Percentiles rank a stretch among this genome's conserved stretches.
Conservation (phyloP, 1,140 invertebrate genomes). For the Venustaconcha ellipsiformis region DNA sequence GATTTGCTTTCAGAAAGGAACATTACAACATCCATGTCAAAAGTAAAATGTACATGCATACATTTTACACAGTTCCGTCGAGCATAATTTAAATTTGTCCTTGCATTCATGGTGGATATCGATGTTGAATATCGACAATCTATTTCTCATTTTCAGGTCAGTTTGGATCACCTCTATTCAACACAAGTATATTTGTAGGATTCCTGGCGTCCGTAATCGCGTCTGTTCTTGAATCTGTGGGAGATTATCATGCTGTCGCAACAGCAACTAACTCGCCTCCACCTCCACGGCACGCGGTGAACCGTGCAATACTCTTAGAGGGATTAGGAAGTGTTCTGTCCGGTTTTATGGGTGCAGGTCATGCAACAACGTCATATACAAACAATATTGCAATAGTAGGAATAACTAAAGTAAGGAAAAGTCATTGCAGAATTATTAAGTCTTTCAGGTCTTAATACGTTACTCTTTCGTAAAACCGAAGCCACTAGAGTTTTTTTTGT, state of each 20-base stretch:
- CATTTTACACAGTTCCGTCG: too few relatives aligned
- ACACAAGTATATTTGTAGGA: conserved; percentile 61
- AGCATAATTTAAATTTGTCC: too few relatives aligned
- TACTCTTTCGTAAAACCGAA: too few relatives aligned
- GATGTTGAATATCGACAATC: too few relatives aligned
- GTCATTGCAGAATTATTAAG: background rate
- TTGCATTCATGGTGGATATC: too few relatives aligned
- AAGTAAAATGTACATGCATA: too few relatives aligned
- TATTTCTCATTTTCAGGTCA: conserved; percentile 53
- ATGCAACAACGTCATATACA: conserved; percentile 85
- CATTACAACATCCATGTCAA: too few relatives aligned
- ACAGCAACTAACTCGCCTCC: conserved; percentile 57
- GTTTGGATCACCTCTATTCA: conserved; percentile 65
- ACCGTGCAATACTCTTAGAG: conserved; percentile 84
- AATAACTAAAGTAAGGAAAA: conserved; percentile 38
- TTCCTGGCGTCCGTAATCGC: conserved; percentile 66
- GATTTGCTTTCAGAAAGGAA: too few relatives aligned
- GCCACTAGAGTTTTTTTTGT: too few relatives aligned
- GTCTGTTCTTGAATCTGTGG: conserved; percentile 69
- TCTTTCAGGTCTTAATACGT: background rate
- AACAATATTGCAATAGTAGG: conserved; percentile 32
- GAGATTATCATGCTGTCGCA: conserved; percentile 69
- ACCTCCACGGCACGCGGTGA: conserved; percentile 69
- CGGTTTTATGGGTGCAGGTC: conserved; percentile 82
- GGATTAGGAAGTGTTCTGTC: conserved; percentile 85